phyloP scores from a whole-genome alignment of 2,888 invertebrate species.

The Nowickia ferox region DNA sequence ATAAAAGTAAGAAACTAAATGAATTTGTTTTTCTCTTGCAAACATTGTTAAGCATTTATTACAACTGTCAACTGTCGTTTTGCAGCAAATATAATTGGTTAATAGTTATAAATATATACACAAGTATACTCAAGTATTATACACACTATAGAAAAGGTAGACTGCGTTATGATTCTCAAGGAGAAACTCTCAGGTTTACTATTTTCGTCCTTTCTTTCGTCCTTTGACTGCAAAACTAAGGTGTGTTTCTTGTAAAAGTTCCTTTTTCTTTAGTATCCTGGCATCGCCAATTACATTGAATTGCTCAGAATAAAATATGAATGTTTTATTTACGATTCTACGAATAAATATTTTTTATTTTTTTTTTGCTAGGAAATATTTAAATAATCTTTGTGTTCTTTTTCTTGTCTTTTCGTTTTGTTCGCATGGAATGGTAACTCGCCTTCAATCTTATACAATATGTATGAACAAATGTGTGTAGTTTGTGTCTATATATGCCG shows the following conservation, averaged over 20 bases:
- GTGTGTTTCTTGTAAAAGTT: conserved; percentile 34
- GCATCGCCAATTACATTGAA: conserved; percentile 22
- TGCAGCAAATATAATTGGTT: conserved; percentile 40
- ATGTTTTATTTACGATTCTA: conserved; percentile 5
- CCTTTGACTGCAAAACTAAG: conserved; percentile 31
- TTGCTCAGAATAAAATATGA: neutral
- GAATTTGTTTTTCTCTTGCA: conserved; percentile 41
- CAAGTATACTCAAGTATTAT: no score
- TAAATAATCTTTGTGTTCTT: neutral
- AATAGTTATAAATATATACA: conserved; percentile 27
- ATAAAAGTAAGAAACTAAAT: conserved; percentile 8
- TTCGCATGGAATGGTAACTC: conserved; percentile 37
- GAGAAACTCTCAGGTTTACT: conserved; percentile 4
- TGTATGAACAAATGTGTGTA: conserved; percentile 84
- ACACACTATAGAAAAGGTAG: neutral
- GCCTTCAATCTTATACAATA: neutral
- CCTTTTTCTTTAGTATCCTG: conserved; percentile 1
- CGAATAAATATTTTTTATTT: conserved; percentile 17
- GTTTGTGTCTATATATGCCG: conserved; percentile 95
- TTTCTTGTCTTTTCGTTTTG: conserved; percentile 20
- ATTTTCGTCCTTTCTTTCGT: conserved; percentile 14
- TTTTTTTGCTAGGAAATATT: conserved; percentile 23
- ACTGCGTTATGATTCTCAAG: conserved; percentile 35
- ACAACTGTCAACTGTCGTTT: neutral
- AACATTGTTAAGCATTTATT: conserved; percentile 38